Conservation (phyloP, 2,113 vertebrate genomes). For the Tenebrosternarchus preto region DNA sequence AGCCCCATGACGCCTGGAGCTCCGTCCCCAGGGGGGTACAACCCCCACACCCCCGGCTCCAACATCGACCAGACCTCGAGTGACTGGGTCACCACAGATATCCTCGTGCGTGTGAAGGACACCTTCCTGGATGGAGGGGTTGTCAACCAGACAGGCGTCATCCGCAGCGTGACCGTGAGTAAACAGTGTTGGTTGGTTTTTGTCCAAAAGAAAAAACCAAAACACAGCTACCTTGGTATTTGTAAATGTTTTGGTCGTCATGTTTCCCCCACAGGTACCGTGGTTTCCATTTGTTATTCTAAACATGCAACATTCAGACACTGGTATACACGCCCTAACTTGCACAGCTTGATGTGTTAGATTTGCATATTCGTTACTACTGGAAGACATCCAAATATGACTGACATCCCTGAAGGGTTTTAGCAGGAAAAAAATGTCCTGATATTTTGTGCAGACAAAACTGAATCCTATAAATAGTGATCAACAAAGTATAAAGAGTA, state of each 20-base stretch:
- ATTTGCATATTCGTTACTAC: not conserved
- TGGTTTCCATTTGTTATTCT: not conserved
- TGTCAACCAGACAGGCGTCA: conserved; percentile 85
- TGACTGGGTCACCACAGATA: conserved; percentile 95
- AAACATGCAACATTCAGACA: not conserved
- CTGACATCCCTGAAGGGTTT: too few species aligned
- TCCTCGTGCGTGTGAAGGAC: conserved; percentile 89
- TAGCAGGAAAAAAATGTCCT: not conserved
- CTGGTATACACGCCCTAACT: not conserved
- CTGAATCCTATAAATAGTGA: too few species aligned
- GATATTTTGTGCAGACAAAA: too few species aligned
- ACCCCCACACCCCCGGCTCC: conserved; percentile 91
- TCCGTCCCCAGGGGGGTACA: conserved; percentile 91
- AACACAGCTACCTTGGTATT: not conserved
- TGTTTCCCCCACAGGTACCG: not conserved
- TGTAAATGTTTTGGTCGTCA: not conserved
- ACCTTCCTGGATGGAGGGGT: conserved; percentile 85
- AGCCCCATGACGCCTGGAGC: conserved; percentile 96
- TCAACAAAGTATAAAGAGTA: too few species aligned
- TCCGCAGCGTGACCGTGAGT: conserved; percentile 87
- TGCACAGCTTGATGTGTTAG: not conserved
- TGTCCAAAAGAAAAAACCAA: too few species aligned
- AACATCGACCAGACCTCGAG: conserved; percentile 89
- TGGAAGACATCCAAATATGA: not conserved
- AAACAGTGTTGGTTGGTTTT: too few species aligned